These are phyloP conservation scores for Amphiprion ocellaris DNA, from an alignment of 2,113 vertebrate species.

Conservation along the genomic window DNA sequence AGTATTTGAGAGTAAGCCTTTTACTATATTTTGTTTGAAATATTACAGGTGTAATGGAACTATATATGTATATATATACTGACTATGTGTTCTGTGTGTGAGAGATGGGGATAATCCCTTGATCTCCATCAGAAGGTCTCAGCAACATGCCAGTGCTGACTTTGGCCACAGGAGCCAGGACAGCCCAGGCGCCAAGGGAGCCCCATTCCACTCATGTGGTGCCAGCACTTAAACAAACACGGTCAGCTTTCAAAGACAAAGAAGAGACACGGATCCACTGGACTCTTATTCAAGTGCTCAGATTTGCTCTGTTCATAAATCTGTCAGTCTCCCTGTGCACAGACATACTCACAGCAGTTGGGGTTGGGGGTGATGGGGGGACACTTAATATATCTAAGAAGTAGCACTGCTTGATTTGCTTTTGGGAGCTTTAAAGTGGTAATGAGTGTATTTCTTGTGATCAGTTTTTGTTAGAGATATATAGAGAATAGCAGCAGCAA, in stretches of 20 bases:
- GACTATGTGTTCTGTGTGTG: slow-evolving; percentile 25
- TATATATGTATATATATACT: slow-evolving; percentile 9
- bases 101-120: slow-evolving; percentile 61
- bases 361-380: neutral
- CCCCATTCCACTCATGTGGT: slow-evolving; percentile 67
- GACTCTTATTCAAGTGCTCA: slow-evolving; percentile 53
- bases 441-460: slow-evolving; percentile 4
- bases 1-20: neutral
- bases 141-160: slow-evolving; percentile 73
- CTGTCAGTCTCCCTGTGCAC: slow-evolving; percentile 48
- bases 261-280: slow-evolving; percentile 66
- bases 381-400: slow-evolving; percentile 10
- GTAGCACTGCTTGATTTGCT: slow-evolving; percentile 4
- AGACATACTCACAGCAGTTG: slow-evolving; percentile 42
- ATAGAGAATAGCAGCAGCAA: slow-evolving; percentile 20
- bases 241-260: slow-evolving; percentile 77
- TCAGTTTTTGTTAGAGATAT: slow-evolving; percentile 13
- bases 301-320: slow-evolving; percentile 62
- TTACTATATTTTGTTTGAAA: slow-evolving; percentile 2
- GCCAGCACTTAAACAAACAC: slow-evolving; percentile 81
- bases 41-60: slow-evolving; percentile 14
- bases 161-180: slow-evolving; percentile 72
- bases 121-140: slow-evolving; percentile 70
- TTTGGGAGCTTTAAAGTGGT: slow-evolving; percentile 14
- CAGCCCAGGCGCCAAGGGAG: slow-evolving; percentile 66